phyloP scores from a whole-genome alignment of 1,140 invertebrate genomes.

The Meloidogyne hapla region DNA sequence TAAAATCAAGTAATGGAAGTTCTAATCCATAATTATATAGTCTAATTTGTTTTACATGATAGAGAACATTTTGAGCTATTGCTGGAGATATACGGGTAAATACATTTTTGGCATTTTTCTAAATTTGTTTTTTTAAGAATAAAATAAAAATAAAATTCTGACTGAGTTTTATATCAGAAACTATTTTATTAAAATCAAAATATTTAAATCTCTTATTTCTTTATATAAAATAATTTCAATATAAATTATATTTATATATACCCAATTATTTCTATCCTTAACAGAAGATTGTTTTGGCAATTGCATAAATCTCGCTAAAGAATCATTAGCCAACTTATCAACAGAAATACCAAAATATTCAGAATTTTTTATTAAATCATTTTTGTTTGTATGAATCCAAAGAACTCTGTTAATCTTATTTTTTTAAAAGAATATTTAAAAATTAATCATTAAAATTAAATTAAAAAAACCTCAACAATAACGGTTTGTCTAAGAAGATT shows the following conservation, averaged over 20 bases:
- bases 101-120: not conserved
- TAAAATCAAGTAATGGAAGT: slow-evolving; percentile 1
- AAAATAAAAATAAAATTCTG: too few species aligned
- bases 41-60: not conserved
- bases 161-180: too few species aligned
- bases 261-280: slow-evolving; percentile 1
- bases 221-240: too few species aligned
- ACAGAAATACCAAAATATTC: not conserved
- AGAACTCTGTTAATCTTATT: not conserved
- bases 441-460: not conserved
- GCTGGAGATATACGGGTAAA: not conserved
- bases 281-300: not conserved
- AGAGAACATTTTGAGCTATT: not conserved
- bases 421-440: too few species aligned
- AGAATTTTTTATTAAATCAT: not conserved
- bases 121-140: not conserved
- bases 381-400: not conserved
- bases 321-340: not conserved
- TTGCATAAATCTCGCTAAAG: not conserved
- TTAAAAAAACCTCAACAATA: not conserved
- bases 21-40: not conserved
- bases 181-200: too few species aligned
- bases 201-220: too few species aligned
- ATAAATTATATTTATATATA: not conserved
- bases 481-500: not conserved